Base-by-base conservation (phyloP, 2,113 vertebrate genomes). In the Sus scrofa region DNA sequence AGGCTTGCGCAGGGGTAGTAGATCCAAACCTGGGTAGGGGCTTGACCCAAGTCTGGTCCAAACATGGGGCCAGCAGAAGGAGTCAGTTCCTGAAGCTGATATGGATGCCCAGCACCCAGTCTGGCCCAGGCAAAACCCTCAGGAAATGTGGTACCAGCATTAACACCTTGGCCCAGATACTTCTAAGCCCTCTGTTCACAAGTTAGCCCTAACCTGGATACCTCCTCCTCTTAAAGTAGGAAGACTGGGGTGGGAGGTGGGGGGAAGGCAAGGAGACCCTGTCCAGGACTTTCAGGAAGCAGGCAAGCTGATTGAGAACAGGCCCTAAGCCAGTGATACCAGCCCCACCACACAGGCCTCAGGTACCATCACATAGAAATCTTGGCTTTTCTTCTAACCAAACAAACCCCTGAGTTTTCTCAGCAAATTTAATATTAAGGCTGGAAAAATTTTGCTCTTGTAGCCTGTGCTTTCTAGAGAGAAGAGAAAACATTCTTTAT, bases 401-500 rank as follows among this genome's bases (percentile, higher is more conserved):
- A 79, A 95, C 22, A 27, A 27, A 63, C 84, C 50, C 34, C 37
- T 95, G 91, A 3, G 34, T 90, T 89, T 96, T 89, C 85, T 91
- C 18, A 78, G 89, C 50, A 89, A 60, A 71, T 75, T 75, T 75
- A 86, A 73, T 84, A 62, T 75, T 52, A 82, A 19, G 11, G 11
- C 32, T 26, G 22, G 19, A 81, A 67, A 22, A 9, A 60, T 94
- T 86, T 91, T 84, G 86, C 82, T 79, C 16, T 18, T 39, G 12
- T 54, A 89, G 56, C 4, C 52, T 67, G 39, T 91, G 93, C 56
- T 94, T 96, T 86, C 91, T 39, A 83, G 62, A 94, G 65, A 94
- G 86, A 73, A 68, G 84, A 30, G 92, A 77, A 50, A 81, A 15
- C 52, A 94, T 73, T 70, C 39, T 91, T 94, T 88, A 52, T 26